These are phyloP conservation scores for Squalus acanthias DNA, from an alignment of 2,797 vertebrate genomes.

Conservation along the genomic window DNA sequence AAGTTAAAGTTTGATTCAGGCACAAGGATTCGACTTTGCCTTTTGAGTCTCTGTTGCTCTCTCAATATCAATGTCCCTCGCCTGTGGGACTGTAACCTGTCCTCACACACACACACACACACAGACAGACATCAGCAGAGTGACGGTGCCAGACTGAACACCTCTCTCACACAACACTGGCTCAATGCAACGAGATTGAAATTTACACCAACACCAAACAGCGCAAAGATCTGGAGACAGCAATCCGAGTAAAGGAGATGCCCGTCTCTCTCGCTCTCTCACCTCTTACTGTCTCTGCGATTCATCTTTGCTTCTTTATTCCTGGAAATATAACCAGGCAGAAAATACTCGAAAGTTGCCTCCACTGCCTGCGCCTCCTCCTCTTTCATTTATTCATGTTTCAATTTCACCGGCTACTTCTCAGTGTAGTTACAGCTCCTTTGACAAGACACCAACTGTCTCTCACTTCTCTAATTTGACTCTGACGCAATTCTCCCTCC, in stretches of 20 bases:
- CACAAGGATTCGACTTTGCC: no score
- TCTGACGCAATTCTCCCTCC: neutral
- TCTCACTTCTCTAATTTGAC: neutral
- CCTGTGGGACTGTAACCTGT: no score
- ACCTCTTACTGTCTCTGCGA: conserved; percentile 59
- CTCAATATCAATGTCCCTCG: no score
- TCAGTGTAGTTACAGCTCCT: neutral
- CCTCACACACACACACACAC: no score
- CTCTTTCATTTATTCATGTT: neutral
- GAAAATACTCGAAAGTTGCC: neutral
- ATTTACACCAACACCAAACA: neutral
- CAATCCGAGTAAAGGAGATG: neutral
- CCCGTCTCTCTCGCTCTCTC: conserved; percentile 37
- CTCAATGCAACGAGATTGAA: neutral
- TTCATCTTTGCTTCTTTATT: conserved; percentile 47
- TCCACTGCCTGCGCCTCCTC: neutral
- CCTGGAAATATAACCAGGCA: neutral
- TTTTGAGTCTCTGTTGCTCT: no score
- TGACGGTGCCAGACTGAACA: no score
- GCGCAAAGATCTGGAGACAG: neutral
- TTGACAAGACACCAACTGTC: neutral
- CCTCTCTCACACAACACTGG: neutral
- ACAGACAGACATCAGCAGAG: no score
- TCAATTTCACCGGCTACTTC: neutral
- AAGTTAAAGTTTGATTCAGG: no score